These are phyloP conservation scores for Pristiophorus japonicus DNA, from an alignment of 2,113 vertebrate species.

Conservation along the genomic window DNA sequence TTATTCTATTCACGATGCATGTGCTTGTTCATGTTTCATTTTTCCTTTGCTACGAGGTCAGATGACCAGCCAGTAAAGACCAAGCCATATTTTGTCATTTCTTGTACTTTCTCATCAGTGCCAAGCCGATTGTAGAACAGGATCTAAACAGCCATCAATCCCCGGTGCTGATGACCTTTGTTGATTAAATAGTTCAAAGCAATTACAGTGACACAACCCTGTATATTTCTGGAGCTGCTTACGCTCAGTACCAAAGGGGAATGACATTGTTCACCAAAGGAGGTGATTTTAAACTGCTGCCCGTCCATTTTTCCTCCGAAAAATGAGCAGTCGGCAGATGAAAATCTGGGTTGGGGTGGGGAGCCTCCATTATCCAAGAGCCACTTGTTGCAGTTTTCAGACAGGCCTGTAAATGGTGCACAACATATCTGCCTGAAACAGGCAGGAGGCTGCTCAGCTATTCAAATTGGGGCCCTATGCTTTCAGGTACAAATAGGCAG, in stretches of 20 bases:
- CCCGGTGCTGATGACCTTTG: not conserved
- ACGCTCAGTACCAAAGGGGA: not conserved
- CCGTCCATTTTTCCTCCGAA: too few species aligned
- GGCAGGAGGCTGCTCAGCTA: not conserved
- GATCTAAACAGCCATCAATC: too few species aligned
- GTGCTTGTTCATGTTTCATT: not conserved
- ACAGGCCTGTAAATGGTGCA: too few species aligned
- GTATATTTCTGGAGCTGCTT: not conserved
- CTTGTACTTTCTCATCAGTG: too few species aligned
- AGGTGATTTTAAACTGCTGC: too few species aligned
- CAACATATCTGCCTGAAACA: not conserved
- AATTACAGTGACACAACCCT: not conserved
- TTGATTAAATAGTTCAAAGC: not conserved
- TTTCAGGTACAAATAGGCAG: not conserved
- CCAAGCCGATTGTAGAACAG: too few species aligned
- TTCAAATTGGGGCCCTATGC: not conserved
- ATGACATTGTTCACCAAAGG: not conserved
- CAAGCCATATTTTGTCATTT: not conserved
- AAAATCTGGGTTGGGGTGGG: too few species aligned
- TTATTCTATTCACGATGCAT: not conserved
- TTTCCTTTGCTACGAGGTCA: not conserved
- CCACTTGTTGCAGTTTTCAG: too few species aligned
- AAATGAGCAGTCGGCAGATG: too few species aligned
- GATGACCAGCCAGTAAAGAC: not conserved
- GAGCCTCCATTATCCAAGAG: too few species aligned